These are phyloP conservation scores for Amblyornis subalaris DNA, from an alignment of 2,113 vertebrate species.

Conservation along the genomic window DNA sequence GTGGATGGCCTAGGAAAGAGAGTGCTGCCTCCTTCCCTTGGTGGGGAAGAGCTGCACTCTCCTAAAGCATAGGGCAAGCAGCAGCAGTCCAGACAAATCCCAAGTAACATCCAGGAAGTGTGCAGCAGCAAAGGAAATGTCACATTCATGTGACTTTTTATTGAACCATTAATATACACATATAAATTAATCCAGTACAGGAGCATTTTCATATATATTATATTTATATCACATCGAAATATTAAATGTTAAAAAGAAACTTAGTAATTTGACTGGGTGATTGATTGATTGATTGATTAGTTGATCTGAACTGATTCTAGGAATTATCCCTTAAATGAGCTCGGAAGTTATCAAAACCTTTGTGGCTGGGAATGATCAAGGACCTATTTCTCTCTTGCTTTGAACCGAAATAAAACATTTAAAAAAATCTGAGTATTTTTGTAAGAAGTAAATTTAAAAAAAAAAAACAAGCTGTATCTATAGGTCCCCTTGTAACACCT, in stretches of 20 bases:
- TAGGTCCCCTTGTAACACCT: not conserved
- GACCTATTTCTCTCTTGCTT: not conserved
- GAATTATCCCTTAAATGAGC: not conserved
- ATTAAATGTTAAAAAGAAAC: not conserved
- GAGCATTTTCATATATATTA: not conserved
- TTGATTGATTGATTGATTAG: not conserved
- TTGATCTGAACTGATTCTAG: not conserved
- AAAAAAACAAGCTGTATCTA: not conserved
- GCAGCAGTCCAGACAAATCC: not conserved
- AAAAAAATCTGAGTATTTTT: not conserved
- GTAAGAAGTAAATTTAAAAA: not conserved
- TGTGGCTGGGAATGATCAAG: not conserved
- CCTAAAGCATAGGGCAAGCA: not conserved
- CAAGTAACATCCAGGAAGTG: fast-evolving
- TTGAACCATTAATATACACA: not conserved
- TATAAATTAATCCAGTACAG: not conserved
- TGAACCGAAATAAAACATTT: not conserved
- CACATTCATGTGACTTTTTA: not conserved
- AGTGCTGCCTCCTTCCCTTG: fast-evolving
- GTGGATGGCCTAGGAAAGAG: not conserved
- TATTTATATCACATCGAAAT: not conserved
- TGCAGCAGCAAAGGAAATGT: not conserved
- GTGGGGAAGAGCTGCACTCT: not conserved
- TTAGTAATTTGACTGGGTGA: not conserved
- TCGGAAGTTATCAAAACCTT: not conserved